Percentiles rank a stretch among this genome's conserved stretches.
Evolutionary conservation across 2,797 vertebrate genomes (phyloP).

Genomic region (Sebastiscus albofasciatus): DNA sequence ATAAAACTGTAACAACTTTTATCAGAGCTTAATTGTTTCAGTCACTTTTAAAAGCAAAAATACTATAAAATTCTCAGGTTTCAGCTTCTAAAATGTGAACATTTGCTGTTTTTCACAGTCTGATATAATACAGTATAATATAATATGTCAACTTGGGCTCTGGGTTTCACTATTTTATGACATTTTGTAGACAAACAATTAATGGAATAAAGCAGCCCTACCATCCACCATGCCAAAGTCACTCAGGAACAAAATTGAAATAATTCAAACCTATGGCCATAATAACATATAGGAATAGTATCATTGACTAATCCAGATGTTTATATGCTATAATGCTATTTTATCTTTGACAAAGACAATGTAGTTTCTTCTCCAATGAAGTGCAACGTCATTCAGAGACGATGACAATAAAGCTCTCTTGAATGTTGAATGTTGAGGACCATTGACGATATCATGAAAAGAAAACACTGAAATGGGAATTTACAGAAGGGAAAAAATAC

Average conservation of each 20-base stretch:
- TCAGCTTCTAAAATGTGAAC: neutral
- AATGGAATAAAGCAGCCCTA: neutral
- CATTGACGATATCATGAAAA: neutral
- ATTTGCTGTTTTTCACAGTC: neutral
- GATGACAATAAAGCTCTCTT: neutral
- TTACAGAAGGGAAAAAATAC: neutral
- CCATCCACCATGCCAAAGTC: neutral
- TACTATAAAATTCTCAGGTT: neutral
- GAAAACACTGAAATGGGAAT: neutral
- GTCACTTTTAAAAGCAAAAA: neutral
- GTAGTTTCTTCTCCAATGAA: neutral
- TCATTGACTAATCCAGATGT: no score
- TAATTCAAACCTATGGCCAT: neutral
- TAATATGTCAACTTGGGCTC: neutral
- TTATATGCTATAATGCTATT: neutral
- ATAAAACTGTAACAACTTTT: neutral
- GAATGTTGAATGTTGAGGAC: neutral
- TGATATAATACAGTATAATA: neutral
- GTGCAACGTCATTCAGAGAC: neutral
- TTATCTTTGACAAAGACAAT: neutral
- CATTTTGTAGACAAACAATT: no score
- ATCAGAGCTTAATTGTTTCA: neutral
- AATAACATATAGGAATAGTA: neutral
- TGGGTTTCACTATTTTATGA: neutral
- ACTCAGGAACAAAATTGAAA: neutral